Evolutionary conservation across 2,797 vertebrate species (phyloP).

Genomic region (Strix occidentalis): DNA sequence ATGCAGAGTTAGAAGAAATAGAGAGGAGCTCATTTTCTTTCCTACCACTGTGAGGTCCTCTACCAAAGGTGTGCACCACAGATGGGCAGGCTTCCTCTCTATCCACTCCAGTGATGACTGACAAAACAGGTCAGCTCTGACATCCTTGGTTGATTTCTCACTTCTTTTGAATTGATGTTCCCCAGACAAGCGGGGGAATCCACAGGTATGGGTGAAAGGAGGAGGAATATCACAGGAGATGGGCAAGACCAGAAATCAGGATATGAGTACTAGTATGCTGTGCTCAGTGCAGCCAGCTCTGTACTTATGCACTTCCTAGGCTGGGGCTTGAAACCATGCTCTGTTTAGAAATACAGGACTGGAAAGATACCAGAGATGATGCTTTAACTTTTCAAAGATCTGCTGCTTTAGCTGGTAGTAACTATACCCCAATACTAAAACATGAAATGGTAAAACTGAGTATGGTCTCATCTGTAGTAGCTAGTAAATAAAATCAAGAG

Average conservation of each 20-base stretch:
- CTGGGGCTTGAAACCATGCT: not conserved
- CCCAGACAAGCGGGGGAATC: not conserved
- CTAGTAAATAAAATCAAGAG: not conserved
- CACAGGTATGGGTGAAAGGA: not conserved
- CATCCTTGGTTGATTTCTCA: not conserved
- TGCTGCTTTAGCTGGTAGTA: not conserved
- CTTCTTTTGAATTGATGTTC: not conserved
- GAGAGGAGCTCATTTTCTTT: not conserved
- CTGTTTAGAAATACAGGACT: not conserved
- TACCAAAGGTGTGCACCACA: not conserved
- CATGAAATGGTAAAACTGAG: not conserved
- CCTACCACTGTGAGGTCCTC: not conserved
- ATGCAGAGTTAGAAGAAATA: not conserved
- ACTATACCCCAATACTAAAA: not conserved
- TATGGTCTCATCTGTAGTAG: not conserved
- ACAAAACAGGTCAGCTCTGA: not conserved
- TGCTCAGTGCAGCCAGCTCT: not conserved
- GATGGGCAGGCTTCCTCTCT: not conserved
- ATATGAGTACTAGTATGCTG: rapidly evolving
- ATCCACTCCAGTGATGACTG: rapidly evolving
- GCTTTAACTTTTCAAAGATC: not conserved
- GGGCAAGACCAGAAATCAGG: not conserved
- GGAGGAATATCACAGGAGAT: not conserved
- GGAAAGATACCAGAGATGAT: not conserved
- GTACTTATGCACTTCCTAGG: not conserved